Evolutionary conservation across 2,797 vertebrate species (phyloP).

Genomic region (Trachurus trachurus): DNA sequence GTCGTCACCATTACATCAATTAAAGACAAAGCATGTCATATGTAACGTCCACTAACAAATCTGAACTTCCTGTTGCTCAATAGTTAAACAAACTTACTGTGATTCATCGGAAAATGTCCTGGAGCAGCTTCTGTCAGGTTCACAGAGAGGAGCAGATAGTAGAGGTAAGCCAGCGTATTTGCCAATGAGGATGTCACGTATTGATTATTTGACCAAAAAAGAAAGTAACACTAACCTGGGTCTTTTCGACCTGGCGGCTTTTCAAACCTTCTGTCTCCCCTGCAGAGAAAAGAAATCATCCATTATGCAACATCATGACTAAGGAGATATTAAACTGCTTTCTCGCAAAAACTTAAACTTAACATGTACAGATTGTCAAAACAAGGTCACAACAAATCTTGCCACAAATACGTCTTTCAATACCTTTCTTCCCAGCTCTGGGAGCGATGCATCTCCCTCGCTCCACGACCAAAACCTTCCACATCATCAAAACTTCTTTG

Average conservation of each 20-base stretch:
- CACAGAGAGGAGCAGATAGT: slow-evolving; percentile 41
- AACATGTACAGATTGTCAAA: neutral
- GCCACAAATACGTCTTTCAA: neutral
- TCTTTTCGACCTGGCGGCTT: slow-evolving; percentile 99
- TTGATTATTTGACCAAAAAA: slow-evolving; percentile 38
- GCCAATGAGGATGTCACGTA: slow-evolving; percentile 10
- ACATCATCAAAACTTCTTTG: slow-evolving; percentile 99
- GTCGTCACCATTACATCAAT: neutral
- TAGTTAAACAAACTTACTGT: slow-evolving; percentile 79
- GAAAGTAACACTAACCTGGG: slow-evolving; percentile 89
- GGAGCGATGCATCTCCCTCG: slow-evolving; percentile 97
- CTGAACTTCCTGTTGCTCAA: neutral
- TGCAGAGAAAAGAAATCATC: slow-evolving; percentile 61
- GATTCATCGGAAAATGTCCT: slow-evolving; percentile 87
- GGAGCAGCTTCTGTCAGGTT: slow-evolving; percentile 75
- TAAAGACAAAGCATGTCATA: neutral
- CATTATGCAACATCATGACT: neutral
- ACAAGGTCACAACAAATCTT: neutral
- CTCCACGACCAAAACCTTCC: slow-evolving; percentile 97
- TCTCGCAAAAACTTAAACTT: neutral
- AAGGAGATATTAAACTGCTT: neutral
- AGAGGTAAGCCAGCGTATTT: slow-evolving; percentile 16
- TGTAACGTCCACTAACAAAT: neutral
- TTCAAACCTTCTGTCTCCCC: slow-evolving; percentile 99
- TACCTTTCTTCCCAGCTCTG: slow-evolving; percentile 99